These are phyloP conservation scores for Darevskia nairensis DNA, from an alignment of 2,797 vertebrate genomes.

Conservation along the genomic window DNA sequence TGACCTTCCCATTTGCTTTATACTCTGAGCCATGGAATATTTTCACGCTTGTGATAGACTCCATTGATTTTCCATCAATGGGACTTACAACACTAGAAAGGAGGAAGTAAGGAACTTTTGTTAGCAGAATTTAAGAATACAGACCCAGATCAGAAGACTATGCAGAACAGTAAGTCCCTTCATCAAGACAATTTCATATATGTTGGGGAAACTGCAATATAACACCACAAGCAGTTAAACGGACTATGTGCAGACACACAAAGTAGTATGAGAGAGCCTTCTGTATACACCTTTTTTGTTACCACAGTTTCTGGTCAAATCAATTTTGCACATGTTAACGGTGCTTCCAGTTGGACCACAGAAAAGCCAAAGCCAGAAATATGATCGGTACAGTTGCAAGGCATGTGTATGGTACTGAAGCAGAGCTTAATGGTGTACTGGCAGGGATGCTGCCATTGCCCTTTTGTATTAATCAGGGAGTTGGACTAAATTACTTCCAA, in stretches of 20 bases:
- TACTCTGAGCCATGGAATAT: conserved; percentile 98
- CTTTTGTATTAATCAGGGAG: no score
- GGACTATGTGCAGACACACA: background rate
- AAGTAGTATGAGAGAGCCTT: background rate
- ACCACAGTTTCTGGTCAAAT: background rate
- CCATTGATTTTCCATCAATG: conserved; percentile 97
- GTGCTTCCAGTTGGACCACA: background rate
- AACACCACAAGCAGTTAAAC: background rate
- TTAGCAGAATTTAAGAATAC: background rate
- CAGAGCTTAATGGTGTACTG: no score
- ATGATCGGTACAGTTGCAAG: background rate
- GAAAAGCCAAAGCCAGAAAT: background rate
- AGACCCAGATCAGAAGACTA: background rate
- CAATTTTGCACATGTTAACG: background rate
- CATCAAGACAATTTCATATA: background rate
- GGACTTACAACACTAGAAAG: conserved; percentile 90
- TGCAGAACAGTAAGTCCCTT: background rate
- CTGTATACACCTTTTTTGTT: background rate
- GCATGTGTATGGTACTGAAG: background rate
- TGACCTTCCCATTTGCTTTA: conserved; percentile 97
- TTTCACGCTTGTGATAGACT: conserved; percentile 95
- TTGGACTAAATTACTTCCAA: no score
- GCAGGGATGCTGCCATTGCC: no score
- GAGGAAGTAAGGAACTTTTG: conserved; percentile 10
- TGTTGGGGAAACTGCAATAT: background rate